Conservation (phyloP, 2,113 vertebrate genomes). For the Misgurnus anguillicaudatus region DNA sequence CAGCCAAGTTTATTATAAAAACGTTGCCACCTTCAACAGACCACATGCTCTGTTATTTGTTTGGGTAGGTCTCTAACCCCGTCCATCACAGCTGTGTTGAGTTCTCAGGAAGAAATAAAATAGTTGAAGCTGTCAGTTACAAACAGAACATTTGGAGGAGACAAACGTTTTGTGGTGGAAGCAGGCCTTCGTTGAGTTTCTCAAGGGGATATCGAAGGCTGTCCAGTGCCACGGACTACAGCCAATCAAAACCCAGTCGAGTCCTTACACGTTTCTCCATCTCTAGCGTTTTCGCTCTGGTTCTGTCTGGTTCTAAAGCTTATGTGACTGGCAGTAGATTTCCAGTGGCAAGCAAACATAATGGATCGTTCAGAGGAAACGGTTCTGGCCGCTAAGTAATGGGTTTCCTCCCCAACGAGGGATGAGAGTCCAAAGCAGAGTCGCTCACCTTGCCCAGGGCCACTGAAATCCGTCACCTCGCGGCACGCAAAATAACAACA, state of each 20-base stretch:
- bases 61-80: constrained; percentile 66
- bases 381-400: constrained; percentile 35
- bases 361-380: constrained; percentile 10
- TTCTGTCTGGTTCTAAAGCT: background rate
- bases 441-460: constrained; percentile 26
- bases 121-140: constrained; percentile 61
- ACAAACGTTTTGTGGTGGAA: background rate
- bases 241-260: background rate
- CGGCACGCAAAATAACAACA: constrained; percentile 29
- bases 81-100: constrained; percentile 55
- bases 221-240: background rate
- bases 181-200: background rate
- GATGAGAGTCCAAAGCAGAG: constrained; percentile 8
- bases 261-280: background rate
- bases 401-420: constrained; percentile 19
- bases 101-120: constrained; percentile 54
- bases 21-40: constrained; percentile 66
- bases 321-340: background rate
- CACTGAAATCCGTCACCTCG: constrained; percentile 28
- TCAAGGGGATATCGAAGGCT: background rate
- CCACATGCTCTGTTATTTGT: constrained; percentile 71
- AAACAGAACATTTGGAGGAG: background rate
- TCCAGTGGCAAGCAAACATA: background rate
- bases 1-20: constrained; percentile 72
- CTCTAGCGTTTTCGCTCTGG: background rate